Evolutionary conservation across 1,140 invertebrate species (phyloP), one percentile per base, ranked within the genome.

Genomic region (Heliothis subflexa): DNA sequence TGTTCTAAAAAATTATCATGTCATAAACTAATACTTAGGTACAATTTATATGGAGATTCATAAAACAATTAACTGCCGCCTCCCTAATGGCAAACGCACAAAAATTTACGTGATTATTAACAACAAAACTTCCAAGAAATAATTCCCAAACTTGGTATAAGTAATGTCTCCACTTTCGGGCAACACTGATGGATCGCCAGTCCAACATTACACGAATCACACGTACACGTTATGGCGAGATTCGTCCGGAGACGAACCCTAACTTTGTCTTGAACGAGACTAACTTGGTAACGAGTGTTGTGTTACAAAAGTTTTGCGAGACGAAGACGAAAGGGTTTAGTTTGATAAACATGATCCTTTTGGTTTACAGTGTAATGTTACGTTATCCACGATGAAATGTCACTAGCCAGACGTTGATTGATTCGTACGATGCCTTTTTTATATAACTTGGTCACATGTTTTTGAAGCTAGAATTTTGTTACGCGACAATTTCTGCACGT

Each of bases 271-370:
- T 54, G 21, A 66, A 62, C 61, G 16, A 50, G 45, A 49, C 50
- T 25, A 71, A 71, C 49, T 71, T 55, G 11, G 28, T 71, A 71
- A 71, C 50, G 49, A 54, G 25, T 54, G 49, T 68, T 50, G 14
- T 33, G 66, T 71, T 54, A 71, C 66, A 71, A 40, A 40, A 71
- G 50, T 54, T 71, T 33, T 12, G 16, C 14, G 66, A 71, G 52
- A 54, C 66, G 25, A 40, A 71, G 52, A 54, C 66, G 25, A 54
- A 71, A 71, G 21, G 50, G 50, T 70, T 47, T 21, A 40, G 45
- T 14, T 21, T 21, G 18, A 25, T 25, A 50, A 50, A 50, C n/a
- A 68, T 7, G 21, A 50, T 25, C 45, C 18, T 68, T 50, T 68
- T 25, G 47, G 47, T 21, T 64, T 45, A 45, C 33, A 45, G 61